Percentiles rank a stretch among this genome's conserved stretches.
These are phyloP conservation scores for Molossus molossus DNA, from an alignment of 2,797 vertebrate genomes.

Conservation along the genomic window DNA sequence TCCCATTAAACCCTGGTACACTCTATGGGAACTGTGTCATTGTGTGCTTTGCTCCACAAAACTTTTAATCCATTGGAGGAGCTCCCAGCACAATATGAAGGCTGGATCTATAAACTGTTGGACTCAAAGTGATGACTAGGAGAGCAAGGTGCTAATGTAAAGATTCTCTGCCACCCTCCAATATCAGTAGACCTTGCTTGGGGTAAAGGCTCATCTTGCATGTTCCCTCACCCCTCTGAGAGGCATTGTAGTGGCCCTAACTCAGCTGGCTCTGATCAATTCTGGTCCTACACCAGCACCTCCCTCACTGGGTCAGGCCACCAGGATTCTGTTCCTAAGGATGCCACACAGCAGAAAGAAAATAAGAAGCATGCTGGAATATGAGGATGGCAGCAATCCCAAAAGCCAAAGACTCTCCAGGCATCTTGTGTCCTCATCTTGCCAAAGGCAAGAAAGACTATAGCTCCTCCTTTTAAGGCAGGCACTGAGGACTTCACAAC, in stretches of 20 bases:
- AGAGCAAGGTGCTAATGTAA: not conserved
- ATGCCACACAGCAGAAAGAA: not conserved
- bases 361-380: not conserved
- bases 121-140: not conserved
- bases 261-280: not conserved
- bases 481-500: not conserved
- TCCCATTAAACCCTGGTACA: not conserved
- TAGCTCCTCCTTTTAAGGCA: not conserved
- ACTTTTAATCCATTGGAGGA: not conserved
- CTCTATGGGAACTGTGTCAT: not conserved
- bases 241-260: not conserved
- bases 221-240: not conserved
- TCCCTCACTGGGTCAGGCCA: not conserved
- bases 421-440: not conserved
- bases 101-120: not conserved
- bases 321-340: not conserved
- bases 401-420: slow-evolving; percentile 13
- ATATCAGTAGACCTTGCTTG: not conserved
- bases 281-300: not conserved
- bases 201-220: not conserved
- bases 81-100: not conserved
- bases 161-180: not conserved
- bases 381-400: not conserved
- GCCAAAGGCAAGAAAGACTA: not conserved
- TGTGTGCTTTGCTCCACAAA: not conserved